phyloP scores from a whole-genome alignment of 2,113 vertebrate species.

The Lutjanus erythropterus region DNA sequence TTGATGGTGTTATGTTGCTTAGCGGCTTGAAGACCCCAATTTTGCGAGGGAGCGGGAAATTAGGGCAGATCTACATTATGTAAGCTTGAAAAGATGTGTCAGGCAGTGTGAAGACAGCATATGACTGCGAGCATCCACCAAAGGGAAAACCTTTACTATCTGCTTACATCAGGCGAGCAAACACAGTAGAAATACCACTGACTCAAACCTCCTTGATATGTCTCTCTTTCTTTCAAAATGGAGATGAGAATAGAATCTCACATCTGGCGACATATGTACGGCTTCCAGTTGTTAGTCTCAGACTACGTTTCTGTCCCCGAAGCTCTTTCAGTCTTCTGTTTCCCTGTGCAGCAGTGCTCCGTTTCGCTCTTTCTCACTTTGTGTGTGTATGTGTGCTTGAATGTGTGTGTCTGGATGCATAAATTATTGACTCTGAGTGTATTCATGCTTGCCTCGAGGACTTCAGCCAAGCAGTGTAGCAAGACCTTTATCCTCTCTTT shows the following conservation, averaged over 20 bases:
- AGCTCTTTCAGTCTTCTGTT: conserved; percentile 59
- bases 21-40: conserved; percentile 65
- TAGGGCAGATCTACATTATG: conserved; percentile 86
- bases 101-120: conserved; percentile 75
- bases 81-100: conserved; percentile 84
- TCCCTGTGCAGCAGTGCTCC: conserved; percentile 24
- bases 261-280: conserved; percentile 59
- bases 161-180: conserved; percentile 55
- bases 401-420: conserved; percentile 64
- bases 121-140: conserved; percentile 78
- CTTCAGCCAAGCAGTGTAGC: conserved; percentile 67
- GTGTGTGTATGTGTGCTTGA: conserved; percentile 44
- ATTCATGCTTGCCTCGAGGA: conserved; percentile 79
- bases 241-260: conserved; percentile 35
- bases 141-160: conserved; percentile 71
- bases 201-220: conserved; percentile 41
- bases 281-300: conserved; percentile 66
- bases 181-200: conserved; percentile 45
- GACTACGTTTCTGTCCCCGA: conserved; percentile 62
- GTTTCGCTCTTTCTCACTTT: conserved; percentile 56
- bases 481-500: conserved; percentile 66
- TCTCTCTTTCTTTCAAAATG: conserved; percentile 16
- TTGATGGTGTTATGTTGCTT: conserved; percentile 66
- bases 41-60: conserved; percentile 73
- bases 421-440: conserved; percentile 84